Evolutionary conservation across 2,888 invertebrate genomes (phyloP).

Genomic region (Sinhomidia bicolor): DNA sequence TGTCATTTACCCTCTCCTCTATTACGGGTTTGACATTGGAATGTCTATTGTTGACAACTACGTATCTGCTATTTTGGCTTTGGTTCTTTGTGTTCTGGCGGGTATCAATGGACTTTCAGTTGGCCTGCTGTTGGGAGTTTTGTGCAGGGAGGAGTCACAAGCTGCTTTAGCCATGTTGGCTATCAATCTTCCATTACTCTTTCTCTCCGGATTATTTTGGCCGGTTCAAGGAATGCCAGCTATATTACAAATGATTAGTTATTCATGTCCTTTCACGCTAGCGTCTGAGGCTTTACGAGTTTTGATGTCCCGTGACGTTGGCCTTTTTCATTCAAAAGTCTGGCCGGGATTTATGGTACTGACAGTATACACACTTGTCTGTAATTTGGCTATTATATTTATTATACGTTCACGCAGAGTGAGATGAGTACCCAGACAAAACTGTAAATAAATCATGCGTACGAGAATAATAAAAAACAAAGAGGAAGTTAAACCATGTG

Average conservation of each 20-base stretch:
- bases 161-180: conserved; percentile 87
- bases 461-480: no score
- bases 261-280: conserved; percentile 78
- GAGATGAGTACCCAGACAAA: no score
- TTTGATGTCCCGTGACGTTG: conserved; percentile 50
- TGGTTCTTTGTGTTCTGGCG: background rate
- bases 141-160: conserved; percentile 94
- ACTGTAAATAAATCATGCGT: no score
- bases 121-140: conserved; percentile 94
- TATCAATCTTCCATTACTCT: conserved; percentile 51
- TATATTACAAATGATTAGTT: conserved; percentile 82
- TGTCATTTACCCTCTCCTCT: background rate
- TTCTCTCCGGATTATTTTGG: conserved; percentile 92
- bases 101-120: background rate
- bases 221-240: conserved; percentile 96
- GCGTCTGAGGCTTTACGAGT: conserved; percentile 65
- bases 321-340: conserved; percentile 59
- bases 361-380: background rate
- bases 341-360: conserved; percentile 68
- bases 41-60: background rate
- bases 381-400: no score
- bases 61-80: background rate
- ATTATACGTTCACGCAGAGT: no score
- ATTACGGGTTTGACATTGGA: background rate
- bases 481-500: no score